Evolutionary conservation across 2,797 vertebrate genomes (phyloP), one percentile per base, ranked within the genome.

Genomic region (Apogon talboti): DNA sequence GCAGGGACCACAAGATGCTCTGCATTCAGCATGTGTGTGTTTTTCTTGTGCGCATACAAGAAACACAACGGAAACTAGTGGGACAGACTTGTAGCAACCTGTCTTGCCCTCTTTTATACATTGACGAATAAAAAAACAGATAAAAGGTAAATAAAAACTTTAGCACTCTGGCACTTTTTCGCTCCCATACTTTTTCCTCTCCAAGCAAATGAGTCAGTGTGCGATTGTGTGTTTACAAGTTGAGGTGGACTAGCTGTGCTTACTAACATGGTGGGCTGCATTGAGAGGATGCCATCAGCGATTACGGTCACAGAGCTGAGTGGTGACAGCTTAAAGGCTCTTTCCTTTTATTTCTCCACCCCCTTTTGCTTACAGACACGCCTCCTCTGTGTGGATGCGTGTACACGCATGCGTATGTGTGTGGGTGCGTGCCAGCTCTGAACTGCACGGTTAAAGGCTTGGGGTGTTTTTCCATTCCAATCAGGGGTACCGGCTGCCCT

Each of bases 401-500:
- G 53, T 59, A 51, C 43, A 14, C 47, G 50, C 64, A 14, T 55
- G 50, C 60, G 43, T 51, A 19, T 50, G 35, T 58, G 52, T 58
- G 33, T 69, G 71, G 16, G 48, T 55, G 44, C 18, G 44, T 68
- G 80, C 58, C 78, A 85, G 66, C 50, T 82, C 78, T 71, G 66
- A 76, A 61, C 78, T 75, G 69, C 76, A 68, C 79, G 80, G 76
- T 75, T 66, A 67, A 84, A 72, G 37, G 82, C 84, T 86, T 50
- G 45, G 8, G 81, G 90, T 90, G 71, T 75, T 83, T 89, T 88
- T 90, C 84, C 83, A 90, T 90, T 90, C 87, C 78, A 85, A 87
- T 91, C 87, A 89, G 81, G 72, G 72, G 47, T 81, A 78, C 83
- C 45, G 71, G 80, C 82, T 88, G 81, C 79, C 79, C 79, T 52